phyloP scores from a whole-genome alignment of 2,797 vertebrate genomes.

The Bufotes viridis region DNA sequence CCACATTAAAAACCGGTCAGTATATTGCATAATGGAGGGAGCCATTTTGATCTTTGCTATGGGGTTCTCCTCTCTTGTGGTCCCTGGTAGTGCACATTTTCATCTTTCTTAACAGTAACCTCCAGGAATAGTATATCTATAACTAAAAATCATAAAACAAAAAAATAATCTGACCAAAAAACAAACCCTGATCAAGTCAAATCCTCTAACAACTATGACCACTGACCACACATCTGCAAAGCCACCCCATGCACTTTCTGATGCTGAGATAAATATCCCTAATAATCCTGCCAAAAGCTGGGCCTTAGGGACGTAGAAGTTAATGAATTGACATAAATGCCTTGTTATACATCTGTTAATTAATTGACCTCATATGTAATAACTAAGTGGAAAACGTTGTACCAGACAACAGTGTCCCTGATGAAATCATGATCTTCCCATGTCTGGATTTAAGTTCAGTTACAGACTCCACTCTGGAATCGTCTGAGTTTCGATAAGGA shows the following conservation, averaged over 20 bases:
- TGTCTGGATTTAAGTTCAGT: neutral
- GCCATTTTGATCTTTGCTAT: neutral
- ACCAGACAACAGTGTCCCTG: neutral
- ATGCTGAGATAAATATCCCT: neutral
- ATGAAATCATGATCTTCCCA: slow-evolving; percentile 1
- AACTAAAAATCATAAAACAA: neutral
- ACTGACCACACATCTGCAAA: neutral
- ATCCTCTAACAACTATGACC: neutral
- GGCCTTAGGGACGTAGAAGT: neutral
- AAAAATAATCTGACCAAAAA: neutral
- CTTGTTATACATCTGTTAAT: slow-evolving; percentile 21
- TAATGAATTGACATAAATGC: neutral
- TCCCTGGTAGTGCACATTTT: neutral
- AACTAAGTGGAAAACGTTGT: neutral
- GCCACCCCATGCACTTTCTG: neutral
- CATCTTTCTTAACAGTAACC: neutral
- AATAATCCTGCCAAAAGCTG: neutral
- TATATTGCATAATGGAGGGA: too few species aligned
- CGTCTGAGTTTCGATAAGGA: slow-evolving; percentile 20
- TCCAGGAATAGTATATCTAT: neutral
- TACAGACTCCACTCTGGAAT: slow-evolving; percentile 4
- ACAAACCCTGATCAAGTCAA: neutral
- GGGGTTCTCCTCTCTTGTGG: neutral
- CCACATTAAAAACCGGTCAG: too few species aligned
- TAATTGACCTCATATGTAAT: neutral